Base-by-base conservation (phyloP, 1,140 invertebrate species). In the Drosophila baimaii region DNA sequence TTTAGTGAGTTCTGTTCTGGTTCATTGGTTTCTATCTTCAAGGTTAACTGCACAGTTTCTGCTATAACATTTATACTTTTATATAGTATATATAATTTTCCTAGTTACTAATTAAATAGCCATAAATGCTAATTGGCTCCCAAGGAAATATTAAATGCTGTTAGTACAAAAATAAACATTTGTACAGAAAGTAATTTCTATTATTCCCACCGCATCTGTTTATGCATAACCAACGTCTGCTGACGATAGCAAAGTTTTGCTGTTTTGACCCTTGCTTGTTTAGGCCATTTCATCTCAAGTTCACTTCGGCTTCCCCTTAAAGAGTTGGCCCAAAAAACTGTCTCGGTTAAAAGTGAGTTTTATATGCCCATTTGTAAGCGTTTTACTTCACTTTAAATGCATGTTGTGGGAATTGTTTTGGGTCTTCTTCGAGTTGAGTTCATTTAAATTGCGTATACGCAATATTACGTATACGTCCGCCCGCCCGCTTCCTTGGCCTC, bases 341-440 rank as follows among this genome's bases (percentile, higher is more conserved):
- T 54, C 59, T 58, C 25, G 37, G 41, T 21, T 33, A 59, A 59
- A 63, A 71, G 44, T 61, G 19, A 71, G 70, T 64, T 77, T 88
- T 77, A 79, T 77, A 54, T 52, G 41, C 44, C 31, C 69, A 73
- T 86, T 79, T 68, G 51, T 66, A 76, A 75, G 69, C 62, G 62
- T 84, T 79, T 55, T 57, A 68, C 74, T 51, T 37, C 44, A 19
- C 29, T 52, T 58, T 43, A 46, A 77, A 80, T 79, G 79, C 83
- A 65, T 55, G 65, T 56, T 78, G 46, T 61, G 82, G 83, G 82
- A 86, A 77, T 88, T 79, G 56, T 44, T 43, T 54, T 33, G 44
- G 29, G 35, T 37, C 51, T 52, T 52, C 31, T 79, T 77, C 76
- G 35, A 43, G 66, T 59, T 63, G 73, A 77, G 61, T 57, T 85